A percentile compares a stretch with the other conserved stretches of the same genome.
phyloP scores from a whole-genome alignment of 53 echinoderm and acorn worm species.

The Glandiceps talaboti region DNA sequence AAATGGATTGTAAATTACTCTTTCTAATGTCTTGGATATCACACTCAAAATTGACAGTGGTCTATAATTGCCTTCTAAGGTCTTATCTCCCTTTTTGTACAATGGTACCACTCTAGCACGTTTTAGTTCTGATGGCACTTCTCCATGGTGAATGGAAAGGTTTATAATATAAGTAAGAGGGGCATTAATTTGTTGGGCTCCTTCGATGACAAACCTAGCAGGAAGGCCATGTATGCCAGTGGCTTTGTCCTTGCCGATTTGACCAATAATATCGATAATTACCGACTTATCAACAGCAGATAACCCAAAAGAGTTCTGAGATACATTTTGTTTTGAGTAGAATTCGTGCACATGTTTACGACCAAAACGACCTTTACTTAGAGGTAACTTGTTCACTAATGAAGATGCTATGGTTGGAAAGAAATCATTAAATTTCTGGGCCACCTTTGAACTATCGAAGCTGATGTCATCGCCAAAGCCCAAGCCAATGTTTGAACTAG shows the following conservation, averaged over 20 bases:
- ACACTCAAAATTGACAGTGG: background rate
- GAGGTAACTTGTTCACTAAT: background rate
- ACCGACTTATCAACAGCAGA: background rate
- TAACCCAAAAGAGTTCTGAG: background rate
- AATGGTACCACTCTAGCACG: background rate
- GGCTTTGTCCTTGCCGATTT: background rate
- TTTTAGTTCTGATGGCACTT: background rate
- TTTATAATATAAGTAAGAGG: background rate
- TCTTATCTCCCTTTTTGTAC: background rate
- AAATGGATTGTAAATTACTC: background rate
- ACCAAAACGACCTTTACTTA: background rate
- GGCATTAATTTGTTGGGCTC: background rate
- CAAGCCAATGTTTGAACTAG: background rate
- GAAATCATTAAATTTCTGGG: background rate
- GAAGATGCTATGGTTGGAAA: background rate
- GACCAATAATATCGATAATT: background rate
- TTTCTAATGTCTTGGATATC: background rate
- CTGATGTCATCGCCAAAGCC: background rate
- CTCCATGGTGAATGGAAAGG: background rate
- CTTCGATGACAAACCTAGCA: background rate
- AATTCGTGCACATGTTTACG: background rate
- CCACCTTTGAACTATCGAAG: background rate
- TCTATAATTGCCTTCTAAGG: background rate
- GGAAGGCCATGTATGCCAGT: background rate
- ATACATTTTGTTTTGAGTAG: background rate